A percentile compares a stretch with the other conserved stretches of the same genome.
Evolutionary conservation across 2,113 vertebrate species (phyloP).

Genomic region (Neogobius melanostomus): DNA sequence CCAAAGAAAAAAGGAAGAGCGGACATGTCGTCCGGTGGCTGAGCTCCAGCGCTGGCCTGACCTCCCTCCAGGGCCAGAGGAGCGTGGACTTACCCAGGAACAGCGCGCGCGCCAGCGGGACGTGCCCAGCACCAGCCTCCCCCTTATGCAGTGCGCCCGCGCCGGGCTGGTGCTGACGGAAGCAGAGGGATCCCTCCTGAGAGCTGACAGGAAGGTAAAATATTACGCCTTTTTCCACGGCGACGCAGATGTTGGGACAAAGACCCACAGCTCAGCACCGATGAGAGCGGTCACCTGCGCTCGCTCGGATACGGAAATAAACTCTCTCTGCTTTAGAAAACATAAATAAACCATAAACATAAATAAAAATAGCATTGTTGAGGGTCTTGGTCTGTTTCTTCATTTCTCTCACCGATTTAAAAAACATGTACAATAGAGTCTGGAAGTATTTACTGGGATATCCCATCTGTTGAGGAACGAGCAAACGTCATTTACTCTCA

Average conservation of each 20-base stretch:
- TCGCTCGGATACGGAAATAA: not conserved
- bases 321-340: too few species aligned
- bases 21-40: not conserved
- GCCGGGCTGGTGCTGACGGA: not conserved
- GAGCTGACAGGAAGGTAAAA: not conserved
- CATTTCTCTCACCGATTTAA: too few species aligned
- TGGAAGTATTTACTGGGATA: too few species aligned
- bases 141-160: not conserved
- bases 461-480: too few species aligned
- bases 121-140: not conserved
- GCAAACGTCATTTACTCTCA: too few species aligned
- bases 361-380: too few species aligned
- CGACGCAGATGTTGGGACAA: not conserved
- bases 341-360: too few species aligned
- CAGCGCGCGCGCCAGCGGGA: not conserved
- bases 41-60: not conserved
- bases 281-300: not conserved
- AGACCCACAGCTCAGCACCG: not conserved
- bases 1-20: too few species aligned
- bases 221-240: not conserved
- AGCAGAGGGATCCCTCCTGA: not conserved
- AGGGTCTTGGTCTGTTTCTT: too few species aligned
- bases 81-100: not conserved
- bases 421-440: too few species aligned
- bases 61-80: not conserved